Base-by-base conservation (phyloP, 2,113 vertebrate species). In the Electrona antarctica region DNA sequence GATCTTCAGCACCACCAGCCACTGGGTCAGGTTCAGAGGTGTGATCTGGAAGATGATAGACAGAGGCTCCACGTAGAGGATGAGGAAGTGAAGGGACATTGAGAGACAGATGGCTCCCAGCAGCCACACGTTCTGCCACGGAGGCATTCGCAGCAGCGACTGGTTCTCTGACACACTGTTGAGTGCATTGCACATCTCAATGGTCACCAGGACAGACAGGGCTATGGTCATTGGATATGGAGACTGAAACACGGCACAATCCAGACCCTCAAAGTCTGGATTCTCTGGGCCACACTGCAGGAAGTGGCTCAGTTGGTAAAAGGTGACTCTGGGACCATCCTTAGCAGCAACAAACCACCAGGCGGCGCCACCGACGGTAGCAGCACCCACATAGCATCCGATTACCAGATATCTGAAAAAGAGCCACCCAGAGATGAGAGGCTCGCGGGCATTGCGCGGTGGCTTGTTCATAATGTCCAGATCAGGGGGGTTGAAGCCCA, bases 11-110 rank as follows among this genome's bases (percentile, higher is more conserved):
- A 97, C 96, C 95, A 95, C 95, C 87, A 97, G 92, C 96, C 96
- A 97, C 76, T 97, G 96, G 0, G 92, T 95, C 85, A 96, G 4
- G 4, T 96, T 95, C 83, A 97, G 72, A 0, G 96, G 96, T 0
- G 96, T 97, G 90, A 96, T 96, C 92, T 97, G 96, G 92, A 97
- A 97, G 84, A 97, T 95, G 60, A 97, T 94, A 57, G 94, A 94
- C 67, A 95, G 84, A 9, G 94, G 94, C 47, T 95, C 94, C 0
- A 95, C 85, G 0, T 95, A 95, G 85, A 95, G 93, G 89, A 95
- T 95, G 87, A 95, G 87, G 81, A 95, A 95, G 62, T 95, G 94
- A 57, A 95, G 92, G 67, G 94, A 95, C 94, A 95, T 95, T 77
- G 94, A 95, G 54, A 95, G 93, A 77, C 93, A 81, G 90, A 95